A percentile compares a stretch with the other conserved stretches of the same genome.
Evolutionary conservation across 2,113 vertebrate genomes (phyloP).

Genomic region (Elaphurus davidianus): DNA sequence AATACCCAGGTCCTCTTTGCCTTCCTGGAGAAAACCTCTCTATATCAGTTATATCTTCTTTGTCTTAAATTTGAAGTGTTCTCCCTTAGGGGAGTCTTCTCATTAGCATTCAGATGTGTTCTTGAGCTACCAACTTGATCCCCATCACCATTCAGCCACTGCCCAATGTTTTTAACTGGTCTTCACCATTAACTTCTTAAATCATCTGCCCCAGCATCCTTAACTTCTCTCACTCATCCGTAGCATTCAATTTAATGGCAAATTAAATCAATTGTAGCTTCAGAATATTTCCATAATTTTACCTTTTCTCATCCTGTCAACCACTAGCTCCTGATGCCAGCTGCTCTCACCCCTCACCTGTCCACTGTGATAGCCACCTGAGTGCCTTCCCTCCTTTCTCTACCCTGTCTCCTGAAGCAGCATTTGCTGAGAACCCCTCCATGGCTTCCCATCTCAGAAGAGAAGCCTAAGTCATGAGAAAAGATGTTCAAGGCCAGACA

Average conservation of each 20-base stretch:
- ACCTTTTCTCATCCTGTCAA: not conserved
- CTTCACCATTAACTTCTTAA: not conserved
- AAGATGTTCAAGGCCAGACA: not conserved
- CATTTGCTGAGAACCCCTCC: not conserved
- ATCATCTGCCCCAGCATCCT: not conserved
- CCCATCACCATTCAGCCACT: not conserved
- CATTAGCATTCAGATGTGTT: not conserved
- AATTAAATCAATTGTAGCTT: not conserved
- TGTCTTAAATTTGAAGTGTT: not conserved
- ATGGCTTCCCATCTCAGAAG: not conserved
- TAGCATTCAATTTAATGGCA: not conserved
- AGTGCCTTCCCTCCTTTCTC: not conserved
- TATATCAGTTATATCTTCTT: not conserved
- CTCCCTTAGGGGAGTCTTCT: not conserved
- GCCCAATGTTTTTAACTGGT: not conserved
- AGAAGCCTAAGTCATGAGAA: not conserved
- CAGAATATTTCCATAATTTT: not conserved
- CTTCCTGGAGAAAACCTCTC: not conserved
- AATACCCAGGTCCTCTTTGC: not conserved
- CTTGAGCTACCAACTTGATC: not conserved
- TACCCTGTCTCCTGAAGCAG: not conserved
- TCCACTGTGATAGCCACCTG: fast-evolving
- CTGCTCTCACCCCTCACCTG: not conserved
- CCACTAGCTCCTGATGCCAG: not conserved
- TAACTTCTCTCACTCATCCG: not conserved